These are phyloP conservation scores for Oncorhynchus keta DNA, from an alignment of 2,113 vertebrate genomes.

Conservation along the genomic window DNA sequence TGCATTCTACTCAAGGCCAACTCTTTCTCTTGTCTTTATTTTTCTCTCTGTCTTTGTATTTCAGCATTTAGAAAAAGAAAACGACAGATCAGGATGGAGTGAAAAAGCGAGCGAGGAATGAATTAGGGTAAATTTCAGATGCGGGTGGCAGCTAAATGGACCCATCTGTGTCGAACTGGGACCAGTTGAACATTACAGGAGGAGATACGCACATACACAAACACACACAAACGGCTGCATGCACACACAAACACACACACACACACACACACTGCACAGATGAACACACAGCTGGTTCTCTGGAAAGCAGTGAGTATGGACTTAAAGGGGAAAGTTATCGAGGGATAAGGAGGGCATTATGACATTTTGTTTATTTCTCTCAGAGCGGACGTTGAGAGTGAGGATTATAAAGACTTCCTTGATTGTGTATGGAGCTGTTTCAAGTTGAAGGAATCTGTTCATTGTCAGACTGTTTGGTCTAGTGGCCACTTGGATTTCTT, in stretches of 20 bases:
- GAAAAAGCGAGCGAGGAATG: slow-evolving; percentile 31
- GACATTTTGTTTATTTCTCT: slow-evolving; percentile 78
- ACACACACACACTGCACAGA: slow-evolving; percentile 10
- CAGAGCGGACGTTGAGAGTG: slow-evolving; percentile 65
- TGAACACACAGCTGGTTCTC: slow-evolving; percentile 43
- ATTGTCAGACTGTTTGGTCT: slow-evolving; percentile 42
- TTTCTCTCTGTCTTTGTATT: no score
- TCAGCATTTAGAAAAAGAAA: background rate
- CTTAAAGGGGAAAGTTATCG: slow-evolving; percentile 73
- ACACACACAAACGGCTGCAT: no score
- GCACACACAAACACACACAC: background rate
- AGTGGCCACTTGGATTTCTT: background rate
- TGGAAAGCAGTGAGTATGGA: slow-evolving; percentile 68
- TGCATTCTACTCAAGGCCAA: no score
- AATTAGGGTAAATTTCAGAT: slow-evolving; percentile 69
- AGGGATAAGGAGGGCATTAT: slow-evolving; percentile 75
- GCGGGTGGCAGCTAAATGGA: slow-evolving; percentile 70
- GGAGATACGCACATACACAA: no score
- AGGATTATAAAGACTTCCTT: slow-evolving; percentile 36
- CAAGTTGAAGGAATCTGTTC: slow-evolving; percentile 51
- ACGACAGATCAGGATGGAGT: slow-evolving; percentile 11
- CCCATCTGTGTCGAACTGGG: slow-evolving; percentile 69
- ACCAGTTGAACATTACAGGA: slow-evolving; percentile 59
- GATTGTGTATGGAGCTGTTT: slow-evolving; percentile 9
- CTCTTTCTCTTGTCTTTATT: no score